A percentile compares a stretch with the other conserved stretches of the same genome.
These are phyloP conservation scores for Perccottus glenii DNA, from an alignment of 2,113 vertebrate genomes.

Conservation along the genomic window DNA sequence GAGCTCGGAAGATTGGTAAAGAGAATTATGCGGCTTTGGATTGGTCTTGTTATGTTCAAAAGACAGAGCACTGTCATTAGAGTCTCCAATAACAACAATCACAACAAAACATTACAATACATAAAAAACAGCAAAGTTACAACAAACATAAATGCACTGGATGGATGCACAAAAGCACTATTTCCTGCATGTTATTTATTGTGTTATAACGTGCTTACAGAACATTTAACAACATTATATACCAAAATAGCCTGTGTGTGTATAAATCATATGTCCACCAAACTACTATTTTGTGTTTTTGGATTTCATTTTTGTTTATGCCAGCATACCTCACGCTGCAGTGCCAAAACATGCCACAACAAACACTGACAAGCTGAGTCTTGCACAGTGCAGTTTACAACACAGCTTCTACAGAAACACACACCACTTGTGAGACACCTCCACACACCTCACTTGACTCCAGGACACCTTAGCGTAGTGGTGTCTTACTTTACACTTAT, in stretches of 20 bases:
- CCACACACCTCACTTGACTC: not conserved
- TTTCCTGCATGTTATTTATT: no score
- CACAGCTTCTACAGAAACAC: not conserved
- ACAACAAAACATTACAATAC: not conserved
- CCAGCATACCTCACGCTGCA: no score
- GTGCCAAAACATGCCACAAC: not conserved
- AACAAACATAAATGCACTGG: not conserved
- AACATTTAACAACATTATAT: no score
- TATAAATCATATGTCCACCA: no score
- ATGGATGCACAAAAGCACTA: not conserved
- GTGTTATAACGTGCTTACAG: no score
- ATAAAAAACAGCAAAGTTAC: no score
- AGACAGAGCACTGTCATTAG: not conserved
- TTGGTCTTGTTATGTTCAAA: not conserved
- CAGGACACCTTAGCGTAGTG: not conserved
- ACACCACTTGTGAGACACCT: not conserved
- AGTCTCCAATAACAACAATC: slow-evolving; percentile 1
- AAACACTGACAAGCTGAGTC: not conserved
- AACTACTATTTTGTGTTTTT: not conserved
- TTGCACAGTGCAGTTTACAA: not conserved
- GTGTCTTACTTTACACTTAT: slow-evolving; percentile 26
- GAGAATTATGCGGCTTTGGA: slow-evolving; percentile 5
- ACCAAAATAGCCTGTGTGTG: no score
- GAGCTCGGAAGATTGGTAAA: slow-evolving; percentile 30
- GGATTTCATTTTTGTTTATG: not conserved